Evolutionary conservation across 2,888 invertebrate species (phyloP).

Genomic region (Malthinus flaveolus): DNA sequence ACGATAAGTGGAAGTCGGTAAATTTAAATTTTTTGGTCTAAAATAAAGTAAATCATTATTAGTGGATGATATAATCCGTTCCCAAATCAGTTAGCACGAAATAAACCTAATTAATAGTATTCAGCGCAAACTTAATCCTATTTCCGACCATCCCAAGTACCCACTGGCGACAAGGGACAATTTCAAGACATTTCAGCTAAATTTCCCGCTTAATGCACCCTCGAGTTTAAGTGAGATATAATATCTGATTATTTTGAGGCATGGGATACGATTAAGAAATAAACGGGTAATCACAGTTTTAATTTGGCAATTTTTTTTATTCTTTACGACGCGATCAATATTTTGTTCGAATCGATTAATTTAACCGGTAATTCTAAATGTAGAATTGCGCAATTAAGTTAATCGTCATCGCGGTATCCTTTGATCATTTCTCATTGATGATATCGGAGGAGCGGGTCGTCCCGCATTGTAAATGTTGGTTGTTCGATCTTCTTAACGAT

Average conservation of each 20-base stretch:
- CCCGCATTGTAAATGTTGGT: conserved; percentile 27
- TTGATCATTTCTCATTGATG: conserved; percentile 31
- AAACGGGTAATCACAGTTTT: background rate
- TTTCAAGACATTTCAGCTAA: conserved; percentile 24
- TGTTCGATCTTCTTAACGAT: conserved; percentile 23
- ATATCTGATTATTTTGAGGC: conserved; percentile 9
- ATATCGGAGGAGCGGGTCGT: conserved; percentile 26
- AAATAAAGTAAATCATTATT: conserved; percentile 21
- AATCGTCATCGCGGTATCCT: conserved; percentile 30
- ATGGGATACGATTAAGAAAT: background rate
- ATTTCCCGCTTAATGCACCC: conserved; percentile 22
- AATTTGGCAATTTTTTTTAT: too few relatives aligned
- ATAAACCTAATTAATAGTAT: conserved; percentile 24
- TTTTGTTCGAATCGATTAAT: conserved; percentile 13
- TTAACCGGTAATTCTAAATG: conserved; percentile 14
- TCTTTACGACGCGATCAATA: too few relatives aligned
- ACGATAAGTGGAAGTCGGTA: conserved; percentile 9
- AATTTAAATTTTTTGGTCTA: conserved; percentile 15
- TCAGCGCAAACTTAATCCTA: conserved; percentile 20
- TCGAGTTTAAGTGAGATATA: conserved; percentile 19
- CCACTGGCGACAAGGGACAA: conserved; percentile 23
- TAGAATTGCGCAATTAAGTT: conserved; percentile 27
- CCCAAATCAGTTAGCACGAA: conserved; percentile 22
- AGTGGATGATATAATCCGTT: conserved; percentile 20
- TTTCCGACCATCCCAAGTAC: conserved; percentile 20